Evolutionary conservation across 2,888 invertebrate genomes (phyloP), one percentile per base, ranked within the genome.

Genomic region (Eulithis prunata): DNA sequence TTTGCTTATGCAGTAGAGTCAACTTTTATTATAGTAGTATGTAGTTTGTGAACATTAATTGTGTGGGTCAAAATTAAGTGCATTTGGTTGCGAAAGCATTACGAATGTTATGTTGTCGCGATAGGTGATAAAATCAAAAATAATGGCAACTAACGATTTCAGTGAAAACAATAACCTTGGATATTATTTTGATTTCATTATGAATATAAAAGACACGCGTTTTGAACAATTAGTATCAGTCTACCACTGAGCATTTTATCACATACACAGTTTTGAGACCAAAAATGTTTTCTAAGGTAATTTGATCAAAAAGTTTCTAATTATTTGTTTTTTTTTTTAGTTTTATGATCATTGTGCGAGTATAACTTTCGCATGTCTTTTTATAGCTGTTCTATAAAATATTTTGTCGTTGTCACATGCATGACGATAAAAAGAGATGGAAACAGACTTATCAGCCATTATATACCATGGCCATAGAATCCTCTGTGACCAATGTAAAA

Each of bases 231-330:
- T 66, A 62, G 56, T 75, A 76, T 77, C 79, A 82, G 76, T 81
- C 63, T 51, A 62, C 57, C 65, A 66, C 41, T 64, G 64, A 53
- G 53, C 57, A 73, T 69, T 66, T 63, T 14, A 52, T 58, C 56
- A 67, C 41, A 60, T 28, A 60, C 62, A 70, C 56, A 28, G n/a
- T 57, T 57, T 52, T 36, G 38, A 12, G 46, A 49, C 13, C 54
- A 64, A 70, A 21, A 68, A 80, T 81, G 80, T 57, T 74, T 57
- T 65, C 57, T 28, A 75, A 75, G 78, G 80, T 80, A 74, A 12
- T 38, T 14, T 41, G 4, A 3, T 21, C 4, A 10, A 49, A 49
- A 47, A 13, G 2, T 7, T 41, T 41, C n/a, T n/a, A n/a, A n/a
- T n/a, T n/a, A n/a, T n/a, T n/a, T n/a, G n/a, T n/a, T n/a, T n/a